Base-by-base conservation (phyloP, 2,113 vertebrate species). In the Pseudorectes ferrugineus region DNA sequence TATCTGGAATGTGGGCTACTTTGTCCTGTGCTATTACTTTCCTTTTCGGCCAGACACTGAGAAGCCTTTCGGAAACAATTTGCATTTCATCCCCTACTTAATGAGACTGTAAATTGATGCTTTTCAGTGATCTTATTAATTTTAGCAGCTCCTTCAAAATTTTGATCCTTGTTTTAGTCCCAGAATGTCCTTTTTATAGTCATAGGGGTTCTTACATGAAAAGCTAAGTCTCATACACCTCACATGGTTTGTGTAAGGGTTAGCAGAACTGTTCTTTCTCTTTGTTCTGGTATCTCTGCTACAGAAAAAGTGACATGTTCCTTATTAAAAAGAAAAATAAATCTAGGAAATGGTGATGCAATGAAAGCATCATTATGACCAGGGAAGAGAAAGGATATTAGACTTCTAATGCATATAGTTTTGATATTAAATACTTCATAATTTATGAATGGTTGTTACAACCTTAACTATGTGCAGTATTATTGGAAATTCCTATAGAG, bases 321-420 rank as follows among this genome's bases (percentile, higher is more conserved):
- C 48, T 82, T 63, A 63, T 71, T 82, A 76, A 94, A 96, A 94
- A 85, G 40, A 66, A 93, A 90, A 96, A 84, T 73, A 81, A 76
- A 70, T 86, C 52, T 54, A 31, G 77, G 62, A 93, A 95, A 85
- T 73, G 18, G 31, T 91, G 51, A 88, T 84, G 62, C 20, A 90
- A 79, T 38, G 40, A 91, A 86, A 77, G 19, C 19, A 57, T 68
- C 36, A 48, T 90, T 94, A 54, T 70, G 55, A 58, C 9, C 66
- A 87, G 66, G 25, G 58, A 86, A 42, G 40, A 89, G 52, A 87
- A 82, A 93, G 33, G 46, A 76, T 92, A 74, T 91, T 88, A 55
- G 26, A 67, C 8, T 93, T 87, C 45, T 55, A 85, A 59, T 61
- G 23, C 31, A 40, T 65, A 40, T 24, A 25, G 16, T 73, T 84